phyloP scores from a whole-genome alignment of 2,113 vertebrate species.

The Lota lota region DNA sequence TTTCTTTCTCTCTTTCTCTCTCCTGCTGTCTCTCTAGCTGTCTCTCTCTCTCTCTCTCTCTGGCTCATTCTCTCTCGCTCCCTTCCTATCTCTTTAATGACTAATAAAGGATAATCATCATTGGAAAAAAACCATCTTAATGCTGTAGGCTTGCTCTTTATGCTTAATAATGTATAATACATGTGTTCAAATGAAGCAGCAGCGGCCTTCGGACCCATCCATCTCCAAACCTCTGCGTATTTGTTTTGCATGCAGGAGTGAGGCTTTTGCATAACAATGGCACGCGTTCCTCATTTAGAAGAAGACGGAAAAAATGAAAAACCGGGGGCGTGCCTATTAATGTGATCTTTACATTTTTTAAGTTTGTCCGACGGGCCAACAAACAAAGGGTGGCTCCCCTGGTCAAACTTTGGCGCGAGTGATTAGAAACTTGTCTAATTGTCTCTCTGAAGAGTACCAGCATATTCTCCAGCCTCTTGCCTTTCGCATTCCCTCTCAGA shows the following conservation, averaged over 20 bases:
- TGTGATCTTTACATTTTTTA: conserved; percentile 67
- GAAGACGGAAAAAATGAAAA: conserved; percentile 29
- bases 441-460: conserved; percentile 52
- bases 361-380: conserved; percentile 62
- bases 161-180: conserved; percentile 78
- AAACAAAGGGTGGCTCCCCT: conserved; percentile 45
- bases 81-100: conserved; percentile 61
- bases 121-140: conserved; percentile 70
- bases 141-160: conserved; percentile 78
- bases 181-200: conserved; percentile 77
- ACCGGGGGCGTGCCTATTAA: conserved; percentile 61
- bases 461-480: conserved; percentile 20
- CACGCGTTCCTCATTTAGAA: conserved; percentile 64
- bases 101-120: conserved; percentile 75
- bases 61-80: neutral
- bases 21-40: neutral
- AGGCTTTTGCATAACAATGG: conserved; percentile 74
- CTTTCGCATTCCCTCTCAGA: neutral
- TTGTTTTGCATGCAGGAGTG: conserved; percentile 73
- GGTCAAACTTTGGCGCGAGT: conserved; percentile 47
- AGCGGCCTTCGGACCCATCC: conserved; percentile 71
- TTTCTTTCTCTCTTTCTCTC: conserved; percentile 54
- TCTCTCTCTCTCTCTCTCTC: conserved; percentile 1
- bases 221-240: conserved; percentile 67
- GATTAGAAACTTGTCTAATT: conserved; percentile 65